phyloP scores from a whole-genome alignment of 1,140 invertebrate genomes.

The Antheraea mylitta region DNA sequence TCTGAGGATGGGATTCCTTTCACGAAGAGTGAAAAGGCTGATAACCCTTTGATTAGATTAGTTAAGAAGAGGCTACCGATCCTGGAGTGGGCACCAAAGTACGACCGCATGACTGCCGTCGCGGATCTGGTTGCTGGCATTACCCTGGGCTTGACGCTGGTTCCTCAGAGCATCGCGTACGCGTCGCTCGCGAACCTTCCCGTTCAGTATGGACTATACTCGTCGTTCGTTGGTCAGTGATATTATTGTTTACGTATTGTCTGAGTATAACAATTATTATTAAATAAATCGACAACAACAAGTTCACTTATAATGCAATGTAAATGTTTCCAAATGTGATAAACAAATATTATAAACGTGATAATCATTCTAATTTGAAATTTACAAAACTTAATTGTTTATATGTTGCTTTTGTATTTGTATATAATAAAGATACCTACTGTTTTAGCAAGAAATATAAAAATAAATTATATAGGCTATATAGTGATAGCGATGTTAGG shows the following conservation, averaged over 20 bases:
- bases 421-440: too few relatives aligned
- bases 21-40: constrained; percentile 6
- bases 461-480: too few relatives aligned
- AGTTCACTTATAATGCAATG: too few relatives aligned
- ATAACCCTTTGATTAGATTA: constrained; percentile 26
- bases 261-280: too few relatives aligned
- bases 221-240: constrained; percentile 72
- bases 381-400: too few relatives aligned
- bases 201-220: constrained; percentile 82
- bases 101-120: constrained; percentile 80
- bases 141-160: constrained; percentile 89
- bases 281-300: too few relatives aligned
- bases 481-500: too few relatives aligned
- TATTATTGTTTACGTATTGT: background rate
- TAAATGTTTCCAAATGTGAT: too few relatives aligned
- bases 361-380: too few relatives aligned
- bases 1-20: constrained; percentile 28
- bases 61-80: constrained; percentile 74
- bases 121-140: constrained; percentile 87
- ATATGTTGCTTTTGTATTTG: too few relatives aligned
- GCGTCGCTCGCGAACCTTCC: constrained; percentile 87
- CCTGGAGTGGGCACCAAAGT: constrained; percentile 82
- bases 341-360: too few relatives aligned
- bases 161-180: constrained; percentile 92
- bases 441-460: too few relatives aligned